These are phyloP conservation scores for Phlogophora meticulosa DNA, from an alignment of 2,888 invertebrate genomes.

Conservation along the genomic window DNA sequence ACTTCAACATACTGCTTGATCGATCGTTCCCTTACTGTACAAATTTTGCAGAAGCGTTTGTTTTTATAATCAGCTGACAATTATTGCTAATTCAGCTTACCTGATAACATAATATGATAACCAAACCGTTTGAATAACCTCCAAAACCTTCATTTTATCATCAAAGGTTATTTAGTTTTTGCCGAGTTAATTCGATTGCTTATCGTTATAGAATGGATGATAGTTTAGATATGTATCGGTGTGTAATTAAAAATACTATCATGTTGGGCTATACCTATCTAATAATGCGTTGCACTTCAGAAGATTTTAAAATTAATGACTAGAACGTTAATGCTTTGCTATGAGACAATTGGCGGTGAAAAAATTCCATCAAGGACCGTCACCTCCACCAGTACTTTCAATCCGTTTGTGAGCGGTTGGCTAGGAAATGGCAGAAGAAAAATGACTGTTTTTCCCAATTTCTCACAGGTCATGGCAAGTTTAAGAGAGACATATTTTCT, in stretches of 20 bases:
- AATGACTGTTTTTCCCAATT: too few species aligned
- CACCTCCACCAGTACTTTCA: too few species aligned
- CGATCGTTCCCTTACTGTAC: constrained; percentile 20
- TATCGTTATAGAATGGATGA: constrained; percentile 35
- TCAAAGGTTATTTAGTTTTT: constrained; percentile 48
- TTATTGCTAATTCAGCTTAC: constrained; percentile 13
- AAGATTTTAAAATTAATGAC: background rate
- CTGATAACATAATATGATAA: constrained; percentile 23
- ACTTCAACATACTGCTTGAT: constrained; percentile 53
- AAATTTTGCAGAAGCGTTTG: constrained; percentile 14
- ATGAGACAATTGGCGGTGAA: too few species aligned
- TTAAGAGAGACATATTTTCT: too few species aligned
- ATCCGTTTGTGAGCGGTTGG: too few species aligned
- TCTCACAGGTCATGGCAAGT: too few species aligned
- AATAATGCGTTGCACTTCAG: background rate
- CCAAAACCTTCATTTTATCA: constrained; percentile 28
- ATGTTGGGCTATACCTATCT: background rate
- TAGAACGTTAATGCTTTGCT: background rate
- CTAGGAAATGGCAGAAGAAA: too few species aligned
- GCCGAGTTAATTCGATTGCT: constrained; percentile 35
- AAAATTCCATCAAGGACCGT: too few species aligned
- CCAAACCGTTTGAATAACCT: constrained; percentile 3
- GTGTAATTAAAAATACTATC: constrained; percentile 16
- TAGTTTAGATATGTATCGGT: constrained; percentile 49
- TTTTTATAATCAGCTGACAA: constrained; percentile 44